Conservation (phyloP, 2,113 vertebrate species). For the Oceanites oceanicus region DNA sequence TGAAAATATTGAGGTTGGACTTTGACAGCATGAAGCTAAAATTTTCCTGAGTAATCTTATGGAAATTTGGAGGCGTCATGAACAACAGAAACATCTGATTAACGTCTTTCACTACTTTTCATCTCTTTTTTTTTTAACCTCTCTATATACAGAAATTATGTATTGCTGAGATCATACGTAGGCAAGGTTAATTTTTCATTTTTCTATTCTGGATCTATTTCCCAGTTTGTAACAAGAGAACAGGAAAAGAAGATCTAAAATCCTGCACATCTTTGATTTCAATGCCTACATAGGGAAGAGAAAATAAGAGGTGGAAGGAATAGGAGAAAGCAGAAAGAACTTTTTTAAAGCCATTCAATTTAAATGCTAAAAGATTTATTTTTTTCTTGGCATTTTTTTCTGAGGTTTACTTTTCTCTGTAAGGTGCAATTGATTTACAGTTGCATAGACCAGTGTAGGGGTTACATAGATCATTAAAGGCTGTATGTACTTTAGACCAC, state of each 20-base stretch:
- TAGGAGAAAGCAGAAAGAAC: background rate
- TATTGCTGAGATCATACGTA: background rate
- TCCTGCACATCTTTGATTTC: background rate
- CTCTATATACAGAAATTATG: background rate
- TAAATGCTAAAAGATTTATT: background rate
- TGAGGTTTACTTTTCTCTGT: background rate
- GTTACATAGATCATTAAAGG: background rate
- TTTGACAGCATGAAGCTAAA: background rate
- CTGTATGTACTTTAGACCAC: background rate
- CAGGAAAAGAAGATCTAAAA: background rate
- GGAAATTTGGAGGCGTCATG: background rate
- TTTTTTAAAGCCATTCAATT: rapidly evolving
- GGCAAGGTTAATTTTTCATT: background rate
- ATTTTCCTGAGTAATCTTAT: background rate
- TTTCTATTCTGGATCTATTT: background rate
- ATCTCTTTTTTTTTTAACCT: background rate
- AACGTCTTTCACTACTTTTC: background rate
- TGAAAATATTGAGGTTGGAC: background rate
- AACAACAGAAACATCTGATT: background rate
- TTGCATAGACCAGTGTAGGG: background rate
- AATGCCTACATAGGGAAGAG: background rate
- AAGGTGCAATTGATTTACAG: background rate
- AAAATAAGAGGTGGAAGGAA: background rate
- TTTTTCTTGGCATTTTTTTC: background rate
- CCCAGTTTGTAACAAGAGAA: background rate